Evolutionary conservation across 2,888 invertebrate genomes (phyloP), one percentile per base, ranked within the genome.

Genomic region (Apodemia duryi): DNA sequence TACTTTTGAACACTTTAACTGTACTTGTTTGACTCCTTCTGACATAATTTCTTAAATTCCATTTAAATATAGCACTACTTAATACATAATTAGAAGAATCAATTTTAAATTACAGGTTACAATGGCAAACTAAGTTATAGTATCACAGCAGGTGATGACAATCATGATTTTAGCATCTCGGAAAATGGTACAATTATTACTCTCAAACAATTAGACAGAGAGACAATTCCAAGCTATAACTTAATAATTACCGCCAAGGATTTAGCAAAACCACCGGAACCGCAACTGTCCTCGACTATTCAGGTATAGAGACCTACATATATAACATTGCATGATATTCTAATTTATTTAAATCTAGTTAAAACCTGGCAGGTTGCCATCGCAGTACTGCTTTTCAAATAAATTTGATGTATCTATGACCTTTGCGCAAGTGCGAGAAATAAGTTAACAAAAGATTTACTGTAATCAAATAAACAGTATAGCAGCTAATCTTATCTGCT

Each of bases 201-300:
- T 5, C 93, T 93, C 67, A 94, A 93, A 71, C 79, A 86, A 60
- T 92, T 99, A 77, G 98, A 99, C 84, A 93, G 98, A 70, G 98
- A 99, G 88, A 94, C 94, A 54, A 93, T 95, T 71, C 94, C 95
- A 13, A 92, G 95, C 38, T 98, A 98, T 91, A 97, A 95, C 82
- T 92, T 99, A 75, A 94, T 96, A 54, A 95, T 99, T 61, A 95
- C 95, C 64, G 98, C 98, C 46, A 95, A 94, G 65, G 98, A 98
- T 86, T 95, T 95, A 82, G 97, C 98, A 10, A 91, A 92, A 72
- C 93, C 94, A 69, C 95, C 95, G 41, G 95, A 95, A 76, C 95
- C 94, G 64, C 93, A 95, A 66, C 92, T 98, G 63, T 97, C 97
- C 29, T 96, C 97, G 21, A 97, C 96, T 51, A 97, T 97, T 9